phyloP scores from a whole-genome alignment of 2,113 vertebrate genomes.

The Synodontis membranacea region DNA sequence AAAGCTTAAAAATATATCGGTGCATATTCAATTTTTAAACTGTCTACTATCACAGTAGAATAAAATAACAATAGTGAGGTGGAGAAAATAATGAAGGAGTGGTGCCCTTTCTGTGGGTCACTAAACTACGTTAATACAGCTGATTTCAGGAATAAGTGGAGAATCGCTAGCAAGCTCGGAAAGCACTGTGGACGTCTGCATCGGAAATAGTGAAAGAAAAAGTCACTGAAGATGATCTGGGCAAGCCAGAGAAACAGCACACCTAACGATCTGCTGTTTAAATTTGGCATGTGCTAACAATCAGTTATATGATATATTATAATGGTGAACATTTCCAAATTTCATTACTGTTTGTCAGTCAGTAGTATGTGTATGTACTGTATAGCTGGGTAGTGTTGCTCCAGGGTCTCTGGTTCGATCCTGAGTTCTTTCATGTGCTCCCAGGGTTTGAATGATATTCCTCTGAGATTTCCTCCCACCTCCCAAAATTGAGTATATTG shows the following conservation, averaged over 20 bases:
- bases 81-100: constrained; percentile 59
- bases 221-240: constrained; percentile 17
- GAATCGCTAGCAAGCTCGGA: constrained; percentile 42
- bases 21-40: constrained; percentile 67
- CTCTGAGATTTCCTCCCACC: neutral
- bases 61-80: constrained; percentile 55
- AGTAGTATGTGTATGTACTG: neutral
- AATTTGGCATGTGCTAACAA: constrained; percentile 4
- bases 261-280: constrained; percentile 8
- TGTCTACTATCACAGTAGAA: constrained; percentile 65
- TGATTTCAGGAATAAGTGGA: constrained; percentile 59
- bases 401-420: neutral
- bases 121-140: constrained; percentile 57
- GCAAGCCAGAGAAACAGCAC: constrained; percentile 16
- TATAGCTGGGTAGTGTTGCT: neutral
- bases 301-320: neutral
- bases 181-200: constrained; percentile 45
- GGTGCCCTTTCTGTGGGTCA: constrained; percentile 57
- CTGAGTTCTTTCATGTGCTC: neutral
- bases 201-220: constrained; percentile 38
- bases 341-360: neutral
- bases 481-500: neutral
- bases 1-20: constrained; percentile 39
- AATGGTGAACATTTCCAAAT: neutral
- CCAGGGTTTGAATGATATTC: neutral